Conservation (phyloP, 2,888 invertebrate species). For the Campoplex capitator region DNA sequence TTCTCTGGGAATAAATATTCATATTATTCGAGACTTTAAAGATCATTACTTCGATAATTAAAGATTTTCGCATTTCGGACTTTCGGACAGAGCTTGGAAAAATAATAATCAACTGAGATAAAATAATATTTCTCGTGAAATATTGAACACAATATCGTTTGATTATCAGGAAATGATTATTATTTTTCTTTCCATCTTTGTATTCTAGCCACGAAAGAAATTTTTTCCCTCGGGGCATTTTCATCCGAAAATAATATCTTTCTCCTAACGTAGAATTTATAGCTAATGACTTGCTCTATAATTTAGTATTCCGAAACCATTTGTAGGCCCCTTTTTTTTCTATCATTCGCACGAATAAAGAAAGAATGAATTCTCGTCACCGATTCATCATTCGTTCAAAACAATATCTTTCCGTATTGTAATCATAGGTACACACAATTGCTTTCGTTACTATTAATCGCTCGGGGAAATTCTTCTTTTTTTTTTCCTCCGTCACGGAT, state of each 20-base stretch:
- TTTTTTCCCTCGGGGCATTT: neutral
- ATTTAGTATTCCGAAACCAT: conserved; percentile 1
- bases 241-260: neutral
- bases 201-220: neutral
- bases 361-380: neutral
- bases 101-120: neutral
- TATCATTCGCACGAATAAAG: neutral
- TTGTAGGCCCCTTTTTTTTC: neutral
- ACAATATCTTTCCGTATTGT: neutral
- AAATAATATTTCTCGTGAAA: neutral
- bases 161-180: neutral
- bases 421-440: neutral
- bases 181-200: neutral
- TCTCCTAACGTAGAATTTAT: neutral
- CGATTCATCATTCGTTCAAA: neutral
- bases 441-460: conserved; percentile 1
- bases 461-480: neutral
- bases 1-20: neutral
- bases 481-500: neutral
- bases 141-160: neutral
- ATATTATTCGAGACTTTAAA: neutral
- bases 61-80: neutral
- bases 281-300: conserved; percentile 7
- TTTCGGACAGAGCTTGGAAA: conserved; percentile 6
- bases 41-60: conserved; percentile 29